Conservation (phyloP, 2,113 vertebrate species). For the Carettochelys insculpta region DNA sequence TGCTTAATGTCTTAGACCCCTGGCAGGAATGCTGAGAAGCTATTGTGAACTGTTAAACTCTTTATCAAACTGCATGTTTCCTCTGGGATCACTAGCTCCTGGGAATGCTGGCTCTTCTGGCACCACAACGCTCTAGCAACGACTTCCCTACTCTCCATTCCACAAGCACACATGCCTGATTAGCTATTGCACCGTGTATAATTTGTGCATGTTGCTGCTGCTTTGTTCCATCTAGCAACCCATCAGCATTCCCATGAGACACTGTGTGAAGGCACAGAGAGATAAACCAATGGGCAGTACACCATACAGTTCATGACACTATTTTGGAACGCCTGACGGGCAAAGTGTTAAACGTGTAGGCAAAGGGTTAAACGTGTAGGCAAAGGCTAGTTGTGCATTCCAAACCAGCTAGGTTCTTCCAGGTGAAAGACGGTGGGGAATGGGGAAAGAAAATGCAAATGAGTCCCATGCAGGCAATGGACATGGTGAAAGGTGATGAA, state of each 20-base stretch:
- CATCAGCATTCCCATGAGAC: not conserved
- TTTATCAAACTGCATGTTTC: not conserved
- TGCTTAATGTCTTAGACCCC: not conserved
- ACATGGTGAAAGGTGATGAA: not conserved
- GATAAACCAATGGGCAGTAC: not conserved
- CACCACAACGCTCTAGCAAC: accelerated
- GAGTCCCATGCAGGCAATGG: not conserved
- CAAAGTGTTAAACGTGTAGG: conserved; percentile 10
- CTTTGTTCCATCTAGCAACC: not conserved
- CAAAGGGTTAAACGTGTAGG: conserved; percentile 12
- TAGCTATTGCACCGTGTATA: not conserved
- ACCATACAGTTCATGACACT: not conserved
- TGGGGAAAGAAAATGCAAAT: not conserved
- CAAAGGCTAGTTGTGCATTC: not conserved
- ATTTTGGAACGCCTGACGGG: not conserved
- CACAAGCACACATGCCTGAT: not conserved
- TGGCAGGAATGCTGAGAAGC: not conserved
- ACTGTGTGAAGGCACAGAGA: not conserved
- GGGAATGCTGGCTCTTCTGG: not conserved
- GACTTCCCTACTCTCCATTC: not conserved
- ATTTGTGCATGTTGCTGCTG: not conserved
- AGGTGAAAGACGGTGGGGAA: not conserved
- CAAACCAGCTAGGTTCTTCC: not conserved
- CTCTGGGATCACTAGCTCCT: accelerated
- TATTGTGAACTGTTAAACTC: not conserved